These are phyloP conservation scores for Pectinophora gossypiella DNA, from an alignment of 1,140 invertebrate species.

Conservation along the genomic window DNA sequence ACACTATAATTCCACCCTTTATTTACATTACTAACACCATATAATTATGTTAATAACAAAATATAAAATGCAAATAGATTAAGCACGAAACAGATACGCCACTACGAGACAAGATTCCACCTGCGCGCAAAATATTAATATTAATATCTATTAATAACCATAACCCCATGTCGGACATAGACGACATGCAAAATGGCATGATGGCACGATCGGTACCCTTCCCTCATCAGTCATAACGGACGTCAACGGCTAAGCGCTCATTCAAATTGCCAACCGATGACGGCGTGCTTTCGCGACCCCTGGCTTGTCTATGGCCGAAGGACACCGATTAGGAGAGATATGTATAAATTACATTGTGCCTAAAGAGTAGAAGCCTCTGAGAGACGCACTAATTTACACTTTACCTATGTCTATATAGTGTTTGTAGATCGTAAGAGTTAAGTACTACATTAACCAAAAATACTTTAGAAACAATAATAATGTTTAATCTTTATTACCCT, in stretches of 20 bases:
- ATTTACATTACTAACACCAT: too few relatives aligned
- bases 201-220: conserved; percentile 63
- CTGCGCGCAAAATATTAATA: conserved; percentile 15
- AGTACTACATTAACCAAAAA: too few relatives aligned
- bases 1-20: too few relatives aligned
- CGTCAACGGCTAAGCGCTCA: conserved; percentile 69
- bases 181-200: conserved; percentile 60
- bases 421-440: too few relatives aligned
- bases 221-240: conserved; percentile 69
- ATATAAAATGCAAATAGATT: too few relatives aligned
- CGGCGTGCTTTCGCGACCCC: conserved; percentile 67
- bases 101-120: conserved; percentile 21
- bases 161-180: conserved; percentile 40
- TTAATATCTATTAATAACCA: conserved; percentile 12
- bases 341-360: too few relatives aligned
- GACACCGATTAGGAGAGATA: conserved; percentile 40
- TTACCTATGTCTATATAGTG: too few relatives aligned
- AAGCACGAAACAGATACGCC: not conserved
- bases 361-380: too few relatives aligned
- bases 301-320: conserved; percentile 48
- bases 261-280: conserved; percentile 71
- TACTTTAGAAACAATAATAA: too few relatives aligned
- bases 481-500: too few relatives aligned
- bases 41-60: too few relatives aligned
- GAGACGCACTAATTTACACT: too few relatives aligned